phyloP scores from a whole-genome alignment of 2,888 invertebrate genomes.

The Hypomecis atomaria region DNA sequence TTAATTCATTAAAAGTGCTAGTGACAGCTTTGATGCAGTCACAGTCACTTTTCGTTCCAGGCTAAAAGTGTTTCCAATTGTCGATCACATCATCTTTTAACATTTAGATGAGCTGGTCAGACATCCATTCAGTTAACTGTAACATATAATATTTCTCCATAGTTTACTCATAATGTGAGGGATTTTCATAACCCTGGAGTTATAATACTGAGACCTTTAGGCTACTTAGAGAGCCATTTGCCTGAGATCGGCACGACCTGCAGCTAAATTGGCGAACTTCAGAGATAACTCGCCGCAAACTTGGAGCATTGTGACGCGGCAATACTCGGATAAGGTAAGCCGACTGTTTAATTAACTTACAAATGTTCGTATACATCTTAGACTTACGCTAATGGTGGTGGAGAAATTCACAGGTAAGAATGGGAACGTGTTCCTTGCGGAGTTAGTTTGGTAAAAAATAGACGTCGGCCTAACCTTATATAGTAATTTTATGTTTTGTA shows the following conservation, averaged over 20 bases:
- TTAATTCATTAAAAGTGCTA: too few species aligned
- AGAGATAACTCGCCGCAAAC: conserved; percentile 78
- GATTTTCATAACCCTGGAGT: conserved; percentile 72
- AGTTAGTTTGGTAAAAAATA: too few species aligned
- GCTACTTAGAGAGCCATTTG: conserved; percentile 79
- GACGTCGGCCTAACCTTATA: too few species aligned
- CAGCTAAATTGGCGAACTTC: conserved; percentile 80
- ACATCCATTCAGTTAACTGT: too few species aligned
- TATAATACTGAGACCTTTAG: conserved; percentile 67
- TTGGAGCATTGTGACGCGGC: conserved; percentile 80
- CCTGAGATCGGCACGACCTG: conserved; percentile 77
- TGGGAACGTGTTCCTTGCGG: conserved; percentile 18
- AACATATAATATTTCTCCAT: too few species aligned
- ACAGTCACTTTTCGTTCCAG: too few species aligned
- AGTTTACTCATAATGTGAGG: conserved; percentile 57
- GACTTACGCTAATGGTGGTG: conserved; percentile 57
- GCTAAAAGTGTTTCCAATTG: too few species aligned
- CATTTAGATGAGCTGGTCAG: too few species aligned
- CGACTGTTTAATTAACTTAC: conserved; percentile 78
- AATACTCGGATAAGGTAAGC: conserved; percentile 81
- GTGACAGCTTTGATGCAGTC: too few species aligned
- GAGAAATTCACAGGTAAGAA: conserved; percentile 43
- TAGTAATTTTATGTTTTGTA: too few species aligned
- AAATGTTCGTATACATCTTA: conserved; percentile 64
- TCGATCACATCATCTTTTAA: too few species aligned